phyloP scores from a whole-genome alignment of 2,113 vertebrate genomes.

The Macheiramphus alcinus region DNA sequence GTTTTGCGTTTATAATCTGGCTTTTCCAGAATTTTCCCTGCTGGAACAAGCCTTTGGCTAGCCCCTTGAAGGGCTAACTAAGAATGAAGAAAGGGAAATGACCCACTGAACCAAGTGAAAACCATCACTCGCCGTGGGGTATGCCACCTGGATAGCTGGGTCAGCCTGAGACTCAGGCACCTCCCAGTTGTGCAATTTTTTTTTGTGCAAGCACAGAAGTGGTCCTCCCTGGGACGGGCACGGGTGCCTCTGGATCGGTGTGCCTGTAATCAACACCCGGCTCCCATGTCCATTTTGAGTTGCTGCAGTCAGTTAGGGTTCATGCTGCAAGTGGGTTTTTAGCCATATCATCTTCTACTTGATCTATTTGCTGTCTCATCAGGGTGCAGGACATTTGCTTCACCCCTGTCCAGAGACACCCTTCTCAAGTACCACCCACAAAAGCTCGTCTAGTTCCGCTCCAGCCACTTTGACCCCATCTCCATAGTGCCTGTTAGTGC shows the following conservation, averaged over 20 bases:
- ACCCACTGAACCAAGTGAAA: not conserved
- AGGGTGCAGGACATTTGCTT: not conserved
- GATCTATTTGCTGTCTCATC: not conserved
- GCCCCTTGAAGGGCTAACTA: not conserved
- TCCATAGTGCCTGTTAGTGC: not conserved
- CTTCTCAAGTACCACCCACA: not conserved
- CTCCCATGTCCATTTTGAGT: not conserved
- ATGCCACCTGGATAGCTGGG: not conserved
- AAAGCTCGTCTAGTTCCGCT: not conserved
- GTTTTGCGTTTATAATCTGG: not conserved
- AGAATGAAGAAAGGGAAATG: not conserved
- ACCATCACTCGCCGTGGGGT: not conserved
- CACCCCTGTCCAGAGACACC: not conserved
- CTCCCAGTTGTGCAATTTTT: not conserved
- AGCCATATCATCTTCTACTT: not conserved
- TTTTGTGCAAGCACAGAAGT: not conserved
- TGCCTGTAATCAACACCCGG: not conserved
- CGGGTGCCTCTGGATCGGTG: not conserved
- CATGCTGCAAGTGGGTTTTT: not conserved
- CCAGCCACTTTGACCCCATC: fast-evolving
- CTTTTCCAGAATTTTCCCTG: not conserved
- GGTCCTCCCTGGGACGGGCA: fast-evolving
- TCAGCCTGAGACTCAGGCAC: not conserved
- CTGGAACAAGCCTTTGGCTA: not conserved
- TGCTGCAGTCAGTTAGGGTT: not conserved